Evolutionary conservation across 1,140 invertebrate genomes (phyloP), one percentile per base, ranked within the genome.

Genomic region (Caligus rogercresseyi): DNA sequence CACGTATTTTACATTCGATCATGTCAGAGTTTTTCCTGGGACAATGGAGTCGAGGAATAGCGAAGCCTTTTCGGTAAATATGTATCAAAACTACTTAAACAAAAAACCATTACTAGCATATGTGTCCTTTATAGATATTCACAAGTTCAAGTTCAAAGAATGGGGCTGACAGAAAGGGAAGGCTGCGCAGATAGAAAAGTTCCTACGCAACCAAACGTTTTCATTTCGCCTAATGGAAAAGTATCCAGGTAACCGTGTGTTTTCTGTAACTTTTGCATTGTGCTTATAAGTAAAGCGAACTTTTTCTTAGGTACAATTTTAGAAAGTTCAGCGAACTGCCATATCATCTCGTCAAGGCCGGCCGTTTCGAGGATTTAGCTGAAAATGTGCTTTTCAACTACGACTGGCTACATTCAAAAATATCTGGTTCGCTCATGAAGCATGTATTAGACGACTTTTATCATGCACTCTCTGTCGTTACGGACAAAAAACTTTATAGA

Each of bases 341-440:
- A 0, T 97, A 85, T 73, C 94, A 98, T 71, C 74, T 98, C 68
- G 82, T 97, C 0, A 78, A 92, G 15, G 85, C 92, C 0, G 81
- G 86, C 61, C 80, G 94, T 19, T 93, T 91, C 69, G 85, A 87
- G 63, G 92, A 97, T 74, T 76, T 98, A 0, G 95, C 92, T 71
- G 82, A 87, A 59, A 81, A 93, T 69, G 91, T 95, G 7, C 77
- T 98, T 0, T 98, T 98, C 73, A 96, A 96, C 74, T 98, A 97
- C 71, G 83, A 91, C 66, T 98, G 93, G 89, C 76, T 98, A 0
- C 91, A 96, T 71, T 90, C 92, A 0, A 98, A 98, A 73, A 75
- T 98, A 1, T 86, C 85, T 65, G 90, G 89, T 65, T 96, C 93
- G 72, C 92, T 94, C 0, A 76, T 98, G 1, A 93, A 94, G 77